Evolutionary conservation across 2,888 invertebrate species (phyloP).

Genomic region (Chrysomela aeneicollis): DNA sequence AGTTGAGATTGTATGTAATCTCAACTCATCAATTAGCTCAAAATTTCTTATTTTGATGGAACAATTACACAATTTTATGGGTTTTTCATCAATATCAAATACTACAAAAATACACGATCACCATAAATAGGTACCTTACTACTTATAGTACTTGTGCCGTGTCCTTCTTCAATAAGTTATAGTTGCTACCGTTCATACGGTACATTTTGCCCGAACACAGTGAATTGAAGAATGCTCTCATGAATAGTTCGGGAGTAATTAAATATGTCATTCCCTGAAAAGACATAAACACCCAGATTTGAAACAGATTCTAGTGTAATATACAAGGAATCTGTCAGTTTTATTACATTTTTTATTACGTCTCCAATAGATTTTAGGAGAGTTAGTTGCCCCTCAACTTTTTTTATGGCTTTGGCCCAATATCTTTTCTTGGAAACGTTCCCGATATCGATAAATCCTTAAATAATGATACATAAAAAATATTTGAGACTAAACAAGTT

Average conservation of each 20-base stretch:
- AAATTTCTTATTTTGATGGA: no score
- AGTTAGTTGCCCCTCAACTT: background rate
- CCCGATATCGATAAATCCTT: background rate
- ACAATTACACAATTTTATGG: no score
- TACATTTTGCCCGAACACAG: background rate
- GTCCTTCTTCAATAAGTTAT: no score
- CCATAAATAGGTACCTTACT: no score
- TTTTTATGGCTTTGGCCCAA: background rate
- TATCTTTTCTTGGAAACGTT: background rate
- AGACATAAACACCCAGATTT: background rate
- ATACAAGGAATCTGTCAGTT: background rate
- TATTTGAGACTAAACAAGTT: background rate
- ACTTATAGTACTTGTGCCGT: no score
- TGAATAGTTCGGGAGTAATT: background rate
- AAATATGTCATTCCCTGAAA: background rate
- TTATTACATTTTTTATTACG: conserved; percentile 1
- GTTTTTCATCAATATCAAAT: no score
- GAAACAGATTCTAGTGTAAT: background rate
- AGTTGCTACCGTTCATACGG: no score
- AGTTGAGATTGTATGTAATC: no score
- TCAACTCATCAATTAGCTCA: no score
- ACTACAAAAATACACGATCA: no score
- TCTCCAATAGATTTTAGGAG: background rate
- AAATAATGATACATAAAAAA: background rate
- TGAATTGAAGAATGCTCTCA: background rate